A percentile compares a stretch with the other conserved stretches of the same genome.
phyloP scores from a whole-genome alignment of 2,888 invertebrate species.

The Odiellus spinosus region DNA sequence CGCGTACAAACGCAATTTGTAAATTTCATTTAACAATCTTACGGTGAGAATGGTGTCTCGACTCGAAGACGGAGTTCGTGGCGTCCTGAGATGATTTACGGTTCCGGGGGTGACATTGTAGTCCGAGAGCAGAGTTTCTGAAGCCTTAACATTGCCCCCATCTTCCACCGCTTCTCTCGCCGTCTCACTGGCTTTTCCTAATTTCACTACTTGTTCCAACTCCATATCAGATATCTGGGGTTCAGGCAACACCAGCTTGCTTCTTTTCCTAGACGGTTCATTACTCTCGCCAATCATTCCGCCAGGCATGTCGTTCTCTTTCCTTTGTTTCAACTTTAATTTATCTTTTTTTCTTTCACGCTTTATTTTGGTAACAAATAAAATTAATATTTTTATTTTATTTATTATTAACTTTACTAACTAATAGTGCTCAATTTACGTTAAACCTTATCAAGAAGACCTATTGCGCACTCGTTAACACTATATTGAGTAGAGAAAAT shows the following conservation, averaged over 20 bases:
- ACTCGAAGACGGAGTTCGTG: slow-evolving; percentile 69
- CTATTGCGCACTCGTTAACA: too few species aligned
- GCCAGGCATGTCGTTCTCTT: slow-evolving; percentile 82
- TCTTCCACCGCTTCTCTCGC: slow-evolving; percentile 63
- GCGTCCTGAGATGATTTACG: slow-evolving; percentile 41
- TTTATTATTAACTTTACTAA: too few species aligned
- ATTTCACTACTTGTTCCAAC: slow-evolving; percentile 57
- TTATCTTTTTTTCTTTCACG: slow-evolving; percentile 87
- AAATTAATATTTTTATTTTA: too few species aligned
- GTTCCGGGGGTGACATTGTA: slow-evolving; percentile 55
- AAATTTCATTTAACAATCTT: slow-evolving; percentile 24
- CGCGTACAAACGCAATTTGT: too few species aligned
- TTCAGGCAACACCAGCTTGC: slow-evolving; percentile 85
- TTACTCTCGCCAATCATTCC: slow-evolving; percentile 48
- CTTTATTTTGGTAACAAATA: slow-evolving; percentile 31
- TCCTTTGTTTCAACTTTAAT: slow-evolving; percentile 80
- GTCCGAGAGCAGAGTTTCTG: slow-evolving; percentile 75
- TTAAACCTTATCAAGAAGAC: too few species aligned
- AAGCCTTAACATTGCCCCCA: slow-evolving; percentile 48
- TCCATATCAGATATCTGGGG: slow-evolving; percentile 87
- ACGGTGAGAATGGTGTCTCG: slow-evolving; percentile 52
- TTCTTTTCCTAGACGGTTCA: slow-evolving; percentile 78
- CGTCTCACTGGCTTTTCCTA: slow-evolving; percentile 47
- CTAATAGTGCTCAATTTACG: too few species aligned
- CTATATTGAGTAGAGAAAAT: too few species aligned